Conservation (phyloP, 2,888 invertebrate species). For the Xanthia togata region DNA sequence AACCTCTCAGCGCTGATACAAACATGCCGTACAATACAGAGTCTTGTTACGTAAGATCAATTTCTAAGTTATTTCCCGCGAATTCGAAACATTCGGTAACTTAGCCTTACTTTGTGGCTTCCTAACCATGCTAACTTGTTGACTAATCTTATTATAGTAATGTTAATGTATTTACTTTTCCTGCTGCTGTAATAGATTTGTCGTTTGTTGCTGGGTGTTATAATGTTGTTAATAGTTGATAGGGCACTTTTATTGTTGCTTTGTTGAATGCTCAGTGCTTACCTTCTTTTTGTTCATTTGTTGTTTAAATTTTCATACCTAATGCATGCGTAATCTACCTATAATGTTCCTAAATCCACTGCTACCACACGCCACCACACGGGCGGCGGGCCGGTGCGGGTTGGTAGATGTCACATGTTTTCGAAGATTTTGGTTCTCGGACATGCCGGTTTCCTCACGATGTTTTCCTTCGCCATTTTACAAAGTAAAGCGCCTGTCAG, state of each 20-base stretch:
- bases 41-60: conserved; percentile 70
- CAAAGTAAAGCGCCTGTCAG: too few species aligned
- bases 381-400: too few species aligned
- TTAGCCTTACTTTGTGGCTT: conserved; percentile 64
- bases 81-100: conserved; percentile 65
- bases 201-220: conserved; percentile 24
- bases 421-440: too few species aligned
- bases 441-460: too few species aligned
- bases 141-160: conserved; percentile 67
- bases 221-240: conserved; percentile 24
- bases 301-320: background rate
- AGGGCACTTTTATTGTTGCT: background rate
- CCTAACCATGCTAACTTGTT: conserved; percentile 51
- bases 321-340: too few species aligned
- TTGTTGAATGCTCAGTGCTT: background rate
- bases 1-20: too few species aligned
- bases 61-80: conserved; percentile 69
- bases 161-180: conserved; percentile 57
- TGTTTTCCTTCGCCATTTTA: too few species aligned
- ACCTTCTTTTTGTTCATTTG: background rate
- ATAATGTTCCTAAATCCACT: too few species aligned
- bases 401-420: too few species aligned
- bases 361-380: too few species aligned
- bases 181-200: conserved; percentile 50
- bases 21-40: conserved; percentile 27